Percentiles rank a stretch among this genome's conserved stretches.
Conservation (phyloP, 2,797 vertebrate genomes). For the Centroberyx gerrardi region DNA sequence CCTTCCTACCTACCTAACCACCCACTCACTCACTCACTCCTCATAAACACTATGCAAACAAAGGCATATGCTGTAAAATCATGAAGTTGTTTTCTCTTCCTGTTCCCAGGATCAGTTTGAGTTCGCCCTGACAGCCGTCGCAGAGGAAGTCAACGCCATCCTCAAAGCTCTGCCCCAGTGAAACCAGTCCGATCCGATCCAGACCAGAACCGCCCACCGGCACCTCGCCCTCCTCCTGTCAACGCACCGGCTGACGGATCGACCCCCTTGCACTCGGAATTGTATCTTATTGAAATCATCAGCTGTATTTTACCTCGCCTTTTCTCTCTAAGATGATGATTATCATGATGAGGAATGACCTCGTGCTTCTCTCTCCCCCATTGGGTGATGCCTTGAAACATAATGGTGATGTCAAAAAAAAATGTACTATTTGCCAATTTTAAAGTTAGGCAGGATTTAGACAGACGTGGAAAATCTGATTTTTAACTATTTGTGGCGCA, state of each 20-base stretch:
- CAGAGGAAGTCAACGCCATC: slow-evolving; percentile 97
- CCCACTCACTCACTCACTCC: too few relatives aligned
- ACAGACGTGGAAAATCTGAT: not conserved
- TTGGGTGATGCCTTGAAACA: slow-evolving; percentile 29
- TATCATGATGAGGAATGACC: slow-evolving; percentile 24
- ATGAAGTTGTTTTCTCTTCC: not conserved
- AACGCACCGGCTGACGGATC: not conserved
- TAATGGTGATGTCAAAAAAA: slow-evolving; percentile 44
- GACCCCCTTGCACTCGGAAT: not conserved
- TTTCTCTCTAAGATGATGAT: slow-evolving; percentile 36
- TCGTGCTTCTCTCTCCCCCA: slow-evolving; percentile 26
- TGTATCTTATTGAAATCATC: slow-evolving; percentile 24
- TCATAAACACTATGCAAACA: too few relatives aligned
- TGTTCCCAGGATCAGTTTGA: slow-evolving; percentile 95
- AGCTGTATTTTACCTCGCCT: slow-evolving; percentile 29
- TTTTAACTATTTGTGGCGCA: not conserved
- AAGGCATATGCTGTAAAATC: not conserved
- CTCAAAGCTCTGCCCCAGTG: slow-evolving; percentile 96
- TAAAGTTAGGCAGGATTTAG: slow-evolving; percentile 15
- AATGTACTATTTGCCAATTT: slow-evolving; percentile 24
- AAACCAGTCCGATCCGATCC: slow-evolving; percentile 53
- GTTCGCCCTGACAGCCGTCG: slow-evolving; percentile 95
- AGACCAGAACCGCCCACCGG: slow-evolving; percentile 13
- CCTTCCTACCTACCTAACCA: too few relatives aligned
- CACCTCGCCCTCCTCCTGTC: not conserved